Percentiles rank a stretch among this genome's conserved stretches.
phyloP scores from a whole-genome alignment of 2,888 invertebrate species.

The Leptinotarsa haldemani region DNA sequence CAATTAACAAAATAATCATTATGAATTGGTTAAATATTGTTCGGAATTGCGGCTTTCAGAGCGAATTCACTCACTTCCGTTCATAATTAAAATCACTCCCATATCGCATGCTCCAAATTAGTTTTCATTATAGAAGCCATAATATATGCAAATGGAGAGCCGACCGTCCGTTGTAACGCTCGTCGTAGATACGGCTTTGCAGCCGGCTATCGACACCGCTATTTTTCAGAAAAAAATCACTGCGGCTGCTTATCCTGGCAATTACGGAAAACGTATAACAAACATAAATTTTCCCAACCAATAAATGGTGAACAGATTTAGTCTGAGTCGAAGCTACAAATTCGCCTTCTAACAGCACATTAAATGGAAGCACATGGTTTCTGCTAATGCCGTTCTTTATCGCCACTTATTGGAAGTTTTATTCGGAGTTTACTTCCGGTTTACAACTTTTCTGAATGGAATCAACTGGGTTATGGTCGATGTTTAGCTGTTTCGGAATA shows the following conservation, averaged over 20 bases:
- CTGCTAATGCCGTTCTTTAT: constrained; percentile 38
- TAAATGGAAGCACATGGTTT: constrained; percentile 42
- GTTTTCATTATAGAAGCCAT: constrained; percentile 39
- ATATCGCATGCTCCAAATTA: constrained; percentile 36
- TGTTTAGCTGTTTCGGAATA: background rate
- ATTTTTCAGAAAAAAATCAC: constrained; percentile 24
- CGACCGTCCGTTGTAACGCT: constrained; percentile 1
- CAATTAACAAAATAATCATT: constrained; percentile 12
- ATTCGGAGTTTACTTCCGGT: constrained; percentile 34
- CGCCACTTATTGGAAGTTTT: constrained; percentile 37
- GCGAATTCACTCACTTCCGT: constrained; percentile 23
- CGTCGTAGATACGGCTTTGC: constrained; percentile 13
- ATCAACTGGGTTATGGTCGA: background rate
- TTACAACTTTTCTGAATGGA: constrained; percentile 24
- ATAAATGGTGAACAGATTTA: constrained; percentile 53
- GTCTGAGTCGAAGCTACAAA: constrained; percentile 48
- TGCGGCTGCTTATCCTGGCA: constrained; percentile 35
- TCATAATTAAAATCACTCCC: constrained; percentile 32
- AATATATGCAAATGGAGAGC: constrained; percentile 39
- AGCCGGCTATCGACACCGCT: constrained; percentile 16
- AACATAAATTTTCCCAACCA: constrained; percentile 50
- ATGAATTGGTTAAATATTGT: constrained; percentile 16
- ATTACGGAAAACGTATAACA: constrained; percentile 46
- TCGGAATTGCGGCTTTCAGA: constrained; percentile 19
- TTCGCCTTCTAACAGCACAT: constrained; percentile 45